phyloP scores from a whole-genome alignment of 2,113 vertebrate genomes.

The Lates calcarifer region DNA sequence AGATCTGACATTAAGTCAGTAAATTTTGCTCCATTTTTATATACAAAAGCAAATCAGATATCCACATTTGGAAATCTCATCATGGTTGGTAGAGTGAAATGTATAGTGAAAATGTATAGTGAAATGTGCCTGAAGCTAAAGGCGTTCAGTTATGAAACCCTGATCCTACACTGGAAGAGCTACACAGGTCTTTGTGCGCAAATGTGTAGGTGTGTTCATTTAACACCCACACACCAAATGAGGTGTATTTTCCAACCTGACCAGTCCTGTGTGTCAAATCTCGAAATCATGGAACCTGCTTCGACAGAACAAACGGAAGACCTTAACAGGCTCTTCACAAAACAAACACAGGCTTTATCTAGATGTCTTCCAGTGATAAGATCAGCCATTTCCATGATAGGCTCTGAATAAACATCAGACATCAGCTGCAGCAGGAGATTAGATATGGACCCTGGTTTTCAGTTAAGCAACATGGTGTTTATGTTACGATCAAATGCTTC shows the following conservation, averaged over 20 bases:
- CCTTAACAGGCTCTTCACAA: not conserved
- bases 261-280: slow-evolving; percentile 9
- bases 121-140: slow-evolving; percentile 26
- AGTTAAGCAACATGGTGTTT: not conserved
- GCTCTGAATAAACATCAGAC: slow-evolving; percentile 19
- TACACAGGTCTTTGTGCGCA: not conserved
- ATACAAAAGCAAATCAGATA: not conserved
- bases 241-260: slow-evolving; percentile 20
- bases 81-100: not conserved
- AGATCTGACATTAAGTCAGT: not conserved
- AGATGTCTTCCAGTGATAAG: slow-evolving; percentile 12
- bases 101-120: too few species aligned
- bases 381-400: slow-evolving; percentile 6
- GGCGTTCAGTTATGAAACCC: slow-evolving; percentile 1
- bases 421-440: not conserved
- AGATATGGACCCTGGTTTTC: not conserved
- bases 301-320: not conserved
- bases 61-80: not conserved
- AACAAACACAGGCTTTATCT: slow-evolving; percentile 28
- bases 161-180: not conserved
- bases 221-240: slow-evolving; percentile 39
- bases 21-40: not conserved
- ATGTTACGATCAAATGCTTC: not conserved
- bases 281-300: slow-evolving; percentile 1
- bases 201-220: not conserved